Percentiles rank a stretch among this genome's conserved stretches.
Conservation (phyloP, 2,888 invertebrate genomes). For the Aradus depressus region DNA sequence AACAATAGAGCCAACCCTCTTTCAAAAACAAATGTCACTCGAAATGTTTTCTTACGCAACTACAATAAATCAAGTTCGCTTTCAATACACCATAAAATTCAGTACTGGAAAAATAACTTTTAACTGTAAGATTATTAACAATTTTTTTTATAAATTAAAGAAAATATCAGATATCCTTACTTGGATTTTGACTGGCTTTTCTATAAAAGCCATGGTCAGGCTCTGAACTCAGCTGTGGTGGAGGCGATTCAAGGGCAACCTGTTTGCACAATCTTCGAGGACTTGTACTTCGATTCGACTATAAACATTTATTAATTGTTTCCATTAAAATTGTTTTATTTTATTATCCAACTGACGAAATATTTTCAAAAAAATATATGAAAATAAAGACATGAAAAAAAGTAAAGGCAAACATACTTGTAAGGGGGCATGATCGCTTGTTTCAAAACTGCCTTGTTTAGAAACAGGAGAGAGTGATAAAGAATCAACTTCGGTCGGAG, state of each 20-base stretch:
- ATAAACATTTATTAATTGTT: slow-evolving; percentile 4
- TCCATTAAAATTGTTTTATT: too few species aligned
- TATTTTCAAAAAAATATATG: background rate
- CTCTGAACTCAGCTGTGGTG: slow-evolving; percentile 37
- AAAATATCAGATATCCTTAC: too few species aligned
- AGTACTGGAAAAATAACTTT: too few species aligned
- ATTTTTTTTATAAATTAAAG: too few species aligned
- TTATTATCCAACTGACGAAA: background rate
- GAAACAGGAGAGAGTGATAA: slow-evolving; percentile 29
- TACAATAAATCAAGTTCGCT: too few species aligned
- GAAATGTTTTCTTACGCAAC: too few species aligned
- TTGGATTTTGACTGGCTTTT: slow-evolving; percentile 26
- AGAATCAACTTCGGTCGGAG: slow-evolving; percentile 30
- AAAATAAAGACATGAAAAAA: background rate
- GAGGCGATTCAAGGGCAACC: slow-evolving; percentile 55
- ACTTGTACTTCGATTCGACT: slow-evolving; percentile 44
- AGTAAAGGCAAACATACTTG: slow-evolving; percentile 23
- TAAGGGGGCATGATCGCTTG: slow-evolving; percentile 35
- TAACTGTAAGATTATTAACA: too few species aligned
- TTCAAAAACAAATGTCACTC: too few species aligned
- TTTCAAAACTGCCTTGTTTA: slow-evolving; percentile 42
- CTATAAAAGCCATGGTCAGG: slow-evolving; percentile 27
- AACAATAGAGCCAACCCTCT: too few species aligned
- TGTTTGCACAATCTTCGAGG: slow-evolving; percentile 57
- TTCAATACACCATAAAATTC: too few species aligned